Conservation (phyloP, 2,113 vertebrate species). For the Archilochus colubris region DNA sequence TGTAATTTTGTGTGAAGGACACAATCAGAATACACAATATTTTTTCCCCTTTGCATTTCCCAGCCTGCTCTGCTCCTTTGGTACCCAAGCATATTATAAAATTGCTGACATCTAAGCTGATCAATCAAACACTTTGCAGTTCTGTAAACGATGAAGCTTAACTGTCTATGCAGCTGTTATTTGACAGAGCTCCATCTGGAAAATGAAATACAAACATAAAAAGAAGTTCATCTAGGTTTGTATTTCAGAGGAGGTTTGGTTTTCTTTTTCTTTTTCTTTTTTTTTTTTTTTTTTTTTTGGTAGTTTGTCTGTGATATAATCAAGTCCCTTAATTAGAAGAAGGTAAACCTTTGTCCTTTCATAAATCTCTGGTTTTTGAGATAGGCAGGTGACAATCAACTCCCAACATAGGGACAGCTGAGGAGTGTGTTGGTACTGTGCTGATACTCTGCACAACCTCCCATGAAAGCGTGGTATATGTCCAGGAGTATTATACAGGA, state of each 20-base stretch:
- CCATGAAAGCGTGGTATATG: background rate
- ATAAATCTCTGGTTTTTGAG: background rate
- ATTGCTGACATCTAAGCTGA: slow-evolving; percentile 47
- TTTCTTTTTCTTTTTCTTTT: background rate
- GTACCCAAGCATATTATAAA: slow-evolving; percentile 21
- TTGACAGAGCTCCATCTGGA: slow-evolving; percentile 5
- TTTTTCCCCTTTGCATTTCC: background rate
- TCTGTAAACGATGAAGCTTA: slow-evolving; percentile 12
- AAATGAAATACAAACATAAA: slow-evolving; percentile 24
- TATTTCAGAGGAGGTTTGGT: background rate
- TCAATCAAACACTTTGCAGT: slow-evolving; percentile 15
- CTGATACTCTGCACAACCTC: background rate
- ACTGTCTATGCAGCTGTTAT: slow-evolving; percentile 5
- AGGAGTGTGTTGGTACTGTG: background rate
- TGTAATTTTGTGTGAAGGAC: slow-evolving; percentile 46
- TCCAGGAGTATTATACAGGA: background rate
- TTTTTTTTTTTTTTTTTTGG: background rate
- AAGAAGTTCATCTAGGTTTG: slow-evolving; percentile 12
- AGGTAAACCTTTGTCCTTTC: background rate
- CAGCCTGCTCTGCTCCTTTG: slow-evolving; percentile 3
- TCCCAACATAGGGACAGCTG: background rate
- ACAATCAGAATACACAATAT: slow-evolving; percentile 15
- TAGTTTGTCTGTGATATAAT: background rate
- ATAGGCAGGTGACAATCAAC: background rate
- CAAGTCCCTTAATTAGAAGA: background rate